Evolutionary conservation across 2,888 invertebrate genomes (phyloP).

Genomic region (Thereva unica): DNA sequence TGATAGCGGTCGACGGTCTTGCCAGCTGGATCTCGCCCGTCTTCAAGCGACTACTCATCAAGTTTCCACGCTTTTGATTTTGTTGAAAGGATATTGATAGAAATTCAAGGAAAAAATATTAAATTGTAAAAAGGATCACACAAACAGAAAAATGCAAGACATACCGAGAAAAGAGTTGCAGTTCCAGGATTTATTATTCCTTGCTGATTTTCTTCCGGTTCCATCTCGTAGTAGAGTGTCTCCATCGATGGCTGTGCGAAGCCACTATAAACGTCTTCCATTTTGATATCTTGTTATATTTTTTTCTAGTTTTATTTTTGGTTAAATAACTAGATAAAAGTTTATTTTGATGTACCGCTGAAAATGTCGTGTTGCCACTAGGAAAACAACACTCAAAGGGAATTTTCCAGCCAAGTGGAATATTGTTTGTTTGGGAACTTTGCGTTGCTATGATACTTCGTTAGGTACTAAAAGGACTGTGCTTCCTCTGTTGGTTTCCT

Average conservation of each 20-base stretch:
- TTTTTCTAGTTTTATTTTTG: neutral
- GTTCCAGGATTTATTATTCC: neutral
- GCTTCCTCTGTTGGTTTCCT: too few relatives aligned
- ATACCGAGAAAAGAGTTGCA: slow-evolving; percentile 5
- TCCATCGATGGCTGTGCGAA: slow-evolving; percentile 29
- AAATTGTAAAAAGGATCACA: slow-evolving; percentile 1
- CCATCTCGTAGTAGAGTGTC: slow-evolving; percentile 18
- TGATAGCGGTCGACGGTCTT: slow-evolving; percentile 94
- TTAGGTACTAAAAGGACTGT: too few relatives aligned
- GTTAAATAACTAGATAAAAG: neutral
- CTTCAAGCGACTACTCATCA: neutral
- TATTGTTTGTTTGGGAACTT: too few relatives aligned
- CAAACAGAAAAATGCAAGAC: neutral
- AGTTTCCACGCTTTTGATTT: slow-evolving; percentile 19
- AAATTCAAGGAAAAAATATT: neutral
- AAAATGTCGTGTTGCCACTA: too few relatives aligned
- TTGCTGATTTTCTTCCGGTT: slow-evolving; percentile 11
- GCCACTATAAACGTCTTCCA: slow-evolving; percentile 22
- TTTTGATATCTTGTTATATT: slow-evolving; percentile 16
- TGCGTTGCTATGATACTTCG: too few relatives aligned
- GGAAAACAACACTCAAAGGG: too few relatives aligned
- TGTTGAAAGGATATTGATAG: neutral
- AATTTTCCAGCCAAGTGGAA: too few relatives aligned
- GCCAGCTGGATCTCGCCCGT: slow-evolving; percentile 54
- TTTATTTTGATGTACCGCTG: too few relatives aligned